Evolutionary conservation across 2,888 invertebrate species (phyloP).

Genomic region (Deroplatys truncata): DNA sequence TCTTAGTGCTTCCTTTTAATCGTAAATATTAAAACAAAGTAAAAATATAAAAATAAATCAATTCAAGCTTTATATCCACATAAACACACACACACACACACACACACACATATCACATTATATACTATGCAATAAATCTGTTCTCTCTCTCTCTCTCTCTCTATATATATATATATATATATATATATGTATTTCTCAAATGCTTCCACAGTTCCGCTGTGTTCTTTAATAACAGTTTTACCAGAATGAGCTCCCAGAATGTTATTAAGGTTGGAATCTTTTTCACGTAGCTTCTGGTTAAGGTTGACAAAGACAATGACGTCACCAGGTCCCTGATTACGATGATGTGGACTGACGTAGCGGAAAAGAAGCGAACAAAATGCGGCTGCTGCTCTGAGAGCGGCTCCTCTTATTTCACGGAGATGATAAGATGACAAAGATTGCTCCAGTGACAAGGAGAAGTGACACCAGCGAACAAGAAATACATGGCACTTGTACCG

Average conservation of each 20-base stretch:
- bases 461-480: background rate
- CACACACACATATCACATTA: too few species aligned
- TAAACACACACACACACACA: too few species aligned
- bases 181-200: too few species aligned
- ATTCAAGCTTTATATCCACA: too few species aligned
- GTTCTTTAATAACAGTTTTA: background rate
- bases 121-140: too few species aligned
- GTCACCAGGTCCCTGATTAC: background rate
- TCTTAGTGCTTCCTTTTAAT: too few species aligned
- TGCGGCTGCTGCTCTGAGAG: background rate
- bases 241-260: background rate
- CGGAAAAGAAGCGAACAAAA: background rate
- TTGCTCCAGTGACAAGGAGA: background rate
- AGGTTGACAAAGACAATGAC: background rate
- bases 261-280: background rate
- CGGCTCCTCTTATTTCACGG: background rate
- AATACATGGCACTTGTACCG: background rate
- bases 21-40: too few species aligned
- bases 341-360: background rate
- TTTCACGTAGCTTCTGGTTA: background rate
- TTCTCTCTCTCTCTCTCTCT: too few species aligned
- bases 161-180: too few species aligned
- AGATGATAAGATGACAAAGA: constrained; percentile 1
- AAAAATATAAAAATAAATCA: too few species aligned
- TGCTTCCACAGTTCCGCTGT: background rate